Base-by-base conservation (phyloP, 2,888 invertebrate species). In the Cyclophora punctaria region DNA sequence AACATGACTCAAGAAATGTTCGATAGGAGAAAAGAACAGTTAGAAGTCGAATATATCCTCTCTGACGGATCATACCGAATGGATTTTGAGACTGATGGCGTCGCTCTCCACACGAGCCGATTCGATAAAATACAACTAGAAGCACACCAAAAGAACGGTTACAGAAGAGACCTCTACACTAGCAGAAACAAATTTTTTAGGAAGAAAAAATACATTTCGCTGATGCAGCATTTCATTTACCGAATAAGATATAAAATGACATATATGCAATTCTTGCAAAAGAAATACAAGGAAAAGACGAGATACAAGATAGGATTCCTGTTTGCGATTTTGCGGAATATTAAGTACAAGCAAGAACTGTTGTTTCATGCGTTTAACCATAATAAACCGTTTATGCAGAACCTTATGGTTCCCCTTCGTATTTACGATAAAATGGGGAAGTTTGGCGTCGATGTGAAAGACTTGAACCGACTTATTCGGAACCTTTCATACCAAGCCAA, bases 151-250 rank as follows among this genome's bases (percentile, higher is more conserved):
- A 1, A 2, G 2, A 4, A 35, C 2, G 41, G 47, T 3, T 33
- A 20, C 34, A 5, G 47, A 1, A 43, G 54, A 37, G 35, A 55
- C 3, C 20, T 42, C 7, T 52, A 58, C 40, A 41, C 48, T 4
- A 40, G 41, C 0, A 45, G 4, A 3, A 35, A 62, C n/a, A 20
- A 20, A 20, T 20, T 20, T 20, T 20, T 20, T 1, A 20, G 20
- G 20, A 60, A 65, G 49, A 53, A 50, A 2, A 58, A 55, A 43
- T 54, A 54, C 0, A 4, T 67, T 0, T 0, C 55, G 0, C 0
- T 75, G 0, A 74, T 75, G 67, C 49, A 59, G 3, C 78, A 79
- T 44, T 78, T 79, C 20, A 47, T 77, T 0, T 77, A 77, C 48
- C 52, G 59, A 4, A 62, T 66, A 0, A 63, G 73, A 33, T 74